Evolutionary conservation across 1,140 invertebrate genomes (phyloP).

Genomic region (Aleiodes sp.): DNA sequence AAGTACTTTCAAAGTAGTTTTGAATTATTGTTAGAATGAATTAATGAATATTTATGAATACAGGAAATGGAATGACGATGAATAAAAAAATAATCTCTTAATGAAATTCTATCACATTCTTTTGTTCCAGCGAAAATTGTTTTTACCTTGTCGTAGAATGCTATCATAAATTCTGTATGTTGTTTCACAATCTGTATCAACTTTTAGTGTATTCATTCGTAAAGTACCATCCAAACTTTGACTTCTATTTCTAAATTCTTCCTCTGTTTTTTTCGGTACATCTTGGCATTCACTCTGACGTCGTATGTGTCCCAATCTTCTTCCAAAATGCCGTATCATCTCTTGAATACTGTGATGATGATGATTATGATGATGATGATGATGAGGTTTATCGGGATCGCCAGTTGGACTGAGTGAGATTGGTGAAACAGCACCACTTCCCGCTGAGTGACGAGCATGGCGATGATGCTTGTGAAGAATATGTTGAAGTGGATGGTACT

Average conservation of each 20-base stretch:
- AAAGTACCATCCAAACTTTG: slow-evolving; percentile 78
- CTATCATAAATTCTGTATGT: slow-evolving; percentile 84
- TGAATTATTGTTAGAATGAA: too few species aligned
- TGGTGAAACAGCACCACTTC: slow-evolving; percentile 43
- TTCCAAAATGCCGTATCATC: slow-evolving; percentile 76
- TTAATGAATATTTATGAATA: too few species aligned
- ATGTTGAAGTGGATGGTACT: slow-evolving; percentile 42
- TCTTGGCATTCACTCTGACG: slow-evolving; percentile 64
- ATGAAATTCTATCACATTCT: too few species aligned
- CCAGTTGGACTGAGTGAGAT: slow-evolving; percentile 48
- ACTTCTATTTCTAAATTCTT: slow-evolving; percentile 77
- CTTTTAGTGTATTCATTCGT: slow-evolving; percentile 51
- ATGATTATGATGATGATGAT: slow-evolving; percentile 46
- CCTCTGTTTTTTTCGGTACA: slow-evolving; percentile 60
- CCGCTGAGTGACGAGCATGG: slow-evolving; percentile 32
- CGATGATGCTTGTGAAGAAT: slow-evolving; percentile 40
- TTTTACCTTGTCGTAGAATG: slow-evolving; percentile 82
- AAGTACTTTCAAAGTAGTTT: too few species aligned
- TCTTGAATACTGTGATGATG: slow-evolving; percentile 72
- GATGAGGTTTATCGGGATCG: slow-evolving; percentile 50
- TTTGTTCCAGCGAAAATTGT: background rate
- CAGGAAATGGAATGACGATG: too few species aligned
- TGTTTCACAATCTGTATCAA: slow-evolving; percentile 76
- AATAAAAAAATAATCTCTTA: too few species aligned
- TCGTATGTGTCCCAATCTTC: slow-evolving; percentile 66